Evolutionary conservation across 2,888 invertebrate genomes (phyloP).

Genomic region (Drosophila flavopinicola): DNA sequence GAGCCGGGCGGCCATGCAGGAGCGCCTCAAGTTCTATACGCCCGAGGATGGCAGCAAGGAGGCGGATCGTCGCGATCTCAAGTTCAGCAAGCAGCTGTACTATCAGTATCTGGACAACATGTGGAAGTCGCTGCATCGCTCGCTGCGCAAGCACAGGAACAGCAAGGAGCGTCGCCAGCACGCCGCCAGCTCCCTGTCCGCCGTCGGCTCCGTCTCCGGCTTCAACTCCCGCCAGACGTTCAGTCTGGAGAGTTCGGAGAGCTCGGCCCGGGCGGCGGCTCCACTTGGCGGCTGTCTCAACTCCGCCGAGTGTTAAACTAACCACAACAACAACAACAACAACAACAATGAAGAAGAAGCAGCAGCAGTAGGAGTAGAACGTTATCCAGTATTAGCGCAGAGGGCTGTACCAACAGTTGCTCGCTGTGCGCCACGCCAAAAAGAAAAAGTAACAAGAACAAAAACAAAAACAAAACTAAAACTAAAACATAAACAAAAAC

Average conservation of each 20-base stretch:
- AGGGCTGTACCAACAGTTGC: conserved; percentile 28
- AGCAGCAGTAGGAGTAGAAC: background rate
- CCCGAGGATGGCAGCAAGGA: conserved; percentile 52
- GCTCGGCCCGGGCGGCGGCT: background rate
- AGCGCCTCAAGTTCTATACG: conserved; percentile 69
- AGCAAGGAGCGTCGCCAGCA: conserved; percentile 38
- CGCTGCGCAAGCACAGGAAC: conserved; percentile 30
- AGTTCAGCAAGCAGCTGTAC: conserved; percentile 74
- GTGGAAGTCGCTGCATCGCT: conserved; percentile 47
- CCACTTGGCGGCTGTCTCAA: conserved; percentile 2
- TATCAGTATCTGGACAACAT: conserved; percentile 66
- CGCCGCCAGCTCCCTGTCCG: background rate
- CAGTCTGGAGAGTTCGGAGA: conserved; percentile 39
- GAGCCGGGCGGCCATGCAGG: conserved; percentile 52
- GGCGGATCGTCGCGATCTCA: conserved; percentile 62
- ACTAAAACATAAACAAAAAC: conserved; percentile 2
- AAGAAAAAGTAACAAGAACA: background rate
- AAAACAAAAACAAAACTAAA: background rate
- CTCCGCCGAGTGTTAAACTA: conserved; percentile 10
- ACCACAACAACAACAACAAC: too few species aligned
- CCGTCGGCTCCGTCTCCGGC: background rate
- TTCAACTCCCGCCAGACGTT: conserved; percentile 20
- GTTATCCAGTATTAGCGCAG: conserved; percentile 50
- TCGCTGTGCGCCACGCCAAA: conserved; percentile 26
- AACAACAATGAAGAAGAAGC: background rate